Conservation (phyloP, 2,888 invertebrate species). For the Ceramica pisi region DNA sequence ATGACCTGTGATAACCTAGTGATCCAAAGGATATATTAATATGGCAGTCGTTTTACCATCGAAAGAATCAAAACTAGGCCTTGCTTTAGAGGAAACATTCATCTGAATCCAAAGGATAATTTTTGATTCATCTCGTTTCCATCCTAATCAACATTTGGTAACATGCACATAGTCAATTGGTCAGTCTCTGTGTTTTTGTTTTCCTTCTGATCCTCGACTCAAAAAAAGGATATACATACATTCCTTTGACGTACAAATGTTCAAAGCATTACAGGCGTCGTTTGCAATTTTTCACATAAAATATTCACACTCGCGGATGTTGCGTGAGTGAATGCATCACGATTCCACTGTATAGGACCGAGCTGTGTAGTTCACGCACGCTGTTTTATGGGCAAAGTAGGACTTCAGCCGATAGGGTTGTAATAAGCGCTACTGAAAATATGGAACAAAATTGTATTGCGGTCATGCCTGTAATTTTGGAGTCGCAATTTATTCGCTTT, state of each 20-base stretch:
- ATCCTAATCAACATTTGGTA: background rate
- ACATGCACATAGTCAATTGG: background rate
- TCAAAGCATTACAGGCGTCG: conserved; percentile 54
- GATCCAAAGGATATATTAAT: conserved; percentile 2
- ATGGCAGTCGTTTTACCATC: too few species aligned
- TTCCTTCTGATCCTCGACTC: background rate
- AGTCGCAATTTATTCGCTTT: too few species aligned
- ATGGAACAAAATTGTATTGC: background rate
- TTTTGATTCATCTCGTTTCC: background rate
- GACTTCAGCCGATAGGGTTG: conserved; percentile 16
- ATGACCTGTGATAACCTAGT: conserved; percentile 5
- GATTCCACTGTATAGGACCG: conserved; percentile 21
- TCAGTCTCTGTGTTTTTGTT: conserved; percentile 1
- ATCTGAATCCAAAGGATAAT: background rate
- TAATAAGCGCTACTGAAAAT: background rate
- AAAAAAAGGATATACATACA: conserved; percentile 32
- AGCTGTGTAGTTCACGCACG: conserved; percentile 28
- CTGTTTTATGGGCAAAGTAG: conserved; percentile 47
- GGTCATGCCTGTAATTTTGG: too few species aligned
- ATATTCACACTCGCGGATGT: conserved; percentile 77
- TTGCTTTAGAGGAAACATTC: background rate
- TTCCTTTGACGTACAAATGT: conserved; percentile 48
- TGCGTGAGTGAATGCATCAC: conserved; percentile 73
- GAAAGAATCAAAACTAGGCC: background rate
- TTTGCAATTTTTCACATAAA: conserved; percentile 82